Evolutionary conservation across 2,888 invertebrate species (phyloP).

Genomic region (Pachycephus smyrnensis): DNA sequence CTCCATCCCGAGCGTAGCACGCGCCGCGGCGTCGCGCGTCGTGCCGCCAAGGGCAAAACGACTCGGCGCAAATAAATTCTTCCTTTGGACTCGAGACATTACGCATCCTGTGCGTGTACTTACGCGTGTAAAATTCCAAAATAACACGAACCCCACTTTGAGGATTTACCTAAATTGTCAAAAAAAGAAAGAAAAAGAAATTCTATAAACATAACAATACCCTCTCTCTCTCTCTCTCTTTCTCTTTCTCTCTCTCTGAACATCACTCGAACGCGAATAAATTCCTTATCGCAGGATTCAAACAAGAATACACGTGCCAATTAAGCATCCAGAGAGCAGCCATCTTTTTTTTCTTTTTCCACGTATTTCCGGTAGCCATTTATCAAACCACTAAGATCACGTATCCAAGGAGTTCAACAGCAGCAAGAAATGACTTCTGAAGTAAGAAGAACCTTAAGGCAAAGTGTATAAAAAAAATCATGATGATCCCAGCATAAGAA

Average conservation of each 20-base stretch:
- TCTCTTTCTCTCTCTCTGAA: neutral
- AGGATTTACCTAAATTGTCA: neutral
- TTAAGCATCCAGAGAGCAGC: conserved; percentile 60
- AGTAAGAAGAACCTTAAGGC: conserved; percentile 24
- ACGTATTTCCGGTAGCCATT: conserved; percentile 64
- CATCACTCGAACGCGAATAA: neutral
- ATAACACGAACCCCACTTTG: neutral
- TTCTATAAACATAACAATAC: neutral
- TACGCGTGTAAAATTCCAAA: neutral
- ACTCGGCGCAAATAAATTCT: conserved; percentile 32
- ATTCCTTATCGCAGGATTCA: neutral
- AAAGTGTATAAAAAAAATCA: conserved; percentile 20
- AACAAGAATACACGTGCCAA: conserved; percentile 40
- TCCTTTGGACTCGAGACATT: neutral
- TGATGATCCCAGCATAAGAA: neutral
- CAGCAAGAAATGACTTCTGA: conserved; percentile 49
- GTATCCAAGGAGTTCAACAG: conserved; percentile 45
- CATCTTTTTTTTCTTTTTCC: conserved; percentile 50
- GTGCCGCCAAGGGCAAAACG: conserved; percentile 49
- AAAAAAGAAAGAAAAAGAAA: neutral
- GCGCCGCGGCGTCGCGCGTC: conserved; percentile 38
- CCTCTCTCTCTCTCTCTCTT: neutral
- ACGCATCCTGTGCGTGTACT: neutral
- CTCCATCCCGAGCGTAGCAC: conserved; percentile 41
- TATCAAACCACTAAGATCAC: conserved; percentile 64